A percentile compares a stretch with the other conserved stretches of the same genome.
phyloP scores from a whole-genome alignment of 2,113 vertebrate species.

The Lota lota region DNA sequence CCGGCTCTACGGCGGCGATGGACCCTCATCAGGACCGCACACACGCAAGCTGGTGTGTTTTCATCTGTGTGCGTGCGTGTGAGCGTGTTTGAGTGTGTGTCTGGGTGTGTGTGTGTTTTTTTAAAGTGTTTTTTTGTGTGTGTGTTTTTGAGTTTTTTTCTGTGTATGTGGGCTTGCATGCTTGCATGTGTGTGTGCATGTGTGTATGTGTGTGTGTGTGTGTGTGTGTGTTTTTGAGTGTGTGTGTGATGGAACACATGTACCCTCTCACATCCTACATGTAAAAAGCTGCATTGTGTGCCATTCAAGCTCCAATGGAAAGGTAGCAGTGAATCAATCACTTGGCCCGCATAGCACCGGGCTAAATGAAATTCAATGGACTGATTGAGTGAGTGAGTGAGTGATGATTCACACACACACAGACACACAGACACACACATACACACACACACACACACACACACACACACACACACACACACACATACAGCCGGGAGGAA shows the following conservation, averaged over 20 bases:
- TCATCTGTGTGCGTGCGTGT: background rate
- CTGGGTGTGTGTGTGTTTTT: too few species aligned
- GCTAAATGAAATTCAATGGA: slow-evolving; percentile 77
- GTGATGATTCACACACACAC: slow-evolving; percentile 68
- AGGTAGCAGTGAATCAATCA: slow-evolving; percentile 73
- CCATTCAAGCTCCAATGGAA: slow-evolving; percentile 75
- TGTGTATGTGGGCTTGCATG: too few species aligned
- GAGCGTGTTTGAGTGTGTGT: background rate
- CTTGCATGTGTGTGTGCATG: too few species aligned
- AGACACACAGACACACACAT: background rate
- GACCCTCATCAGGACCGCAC: background rate
- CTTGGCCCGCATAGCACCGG: slow-evolving; percentile 69
- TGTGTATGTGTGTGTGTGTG: too few species aligned
- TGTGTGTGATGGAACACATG: background rate
- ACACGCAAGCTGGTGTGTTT: background rate
- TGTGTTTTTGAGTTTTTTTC: too few species aligned
- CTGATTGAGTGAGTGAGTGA: slow-evolving; percentile 76
- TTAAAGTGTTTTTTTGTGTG: too few species aligned
- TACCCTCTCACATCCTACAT: background rate
- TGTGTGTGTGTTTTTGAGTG: background rate
- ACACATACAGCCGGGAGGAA: slow-evolving; percentile 67
- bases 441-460: too few species aligned
- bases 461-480: slow-evolving; percentile 13
- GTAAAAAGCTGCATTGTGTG: slow-evolving; percentile 62
- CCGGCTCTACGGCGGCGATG: slow-evolving; percentile 37